These are phyloP conservation scores for Pseudanteris insignis DNA, from an alignment of 2,888 invertebrate genomes.

Conservation along the genomic window DNA sequence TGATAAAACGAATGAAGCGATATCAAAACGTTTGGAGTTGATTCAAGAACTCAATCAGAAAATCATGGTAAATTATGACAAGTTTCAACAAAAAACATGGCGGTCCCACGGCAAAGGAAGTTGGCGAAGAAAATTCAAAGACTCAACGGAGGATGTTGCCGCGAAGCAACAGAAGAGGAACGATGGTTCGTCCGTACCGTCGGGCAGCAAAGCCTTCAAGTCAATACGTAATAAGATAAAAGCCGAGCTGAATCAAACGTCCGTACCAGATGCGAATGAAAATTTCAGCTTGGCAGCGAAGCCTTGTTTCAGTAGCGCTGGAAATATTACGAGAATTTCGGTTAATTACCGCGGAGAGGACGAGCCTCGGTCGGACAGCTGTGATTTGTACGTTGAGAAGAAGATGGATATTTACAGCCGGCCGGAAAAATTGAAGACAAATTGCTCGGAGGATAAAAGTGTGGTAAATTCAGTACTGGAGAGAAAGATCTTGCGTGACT, in stretches of 20 bases:
- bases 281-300: slow-evolving; percentile 56
- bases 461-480: slow-evolving; percentile 24
- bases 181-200: slow-evolving; percentile 46
- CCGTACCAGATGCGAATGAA: slow-evolving; percentile 42
- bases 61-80: slow-evolving; percentile 60
- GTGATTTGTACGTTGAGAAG: slow-evolving; percentile 31
- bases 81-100: slow-evolving; percentile 57
- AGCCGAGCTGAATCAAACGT: not conserved
- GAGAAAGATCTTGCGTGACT: slow-evolving; percentile 54
- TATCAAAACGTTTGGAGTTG: slow-evolving; percentile 58
- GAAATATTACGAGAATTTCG: slow-evolving; percentile 33
- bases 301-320: slow-evolving; percentile 46
- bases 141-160: slow-evolving; percentile 5
- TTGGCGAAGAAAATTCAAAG: slow-evolving; percentile 15
- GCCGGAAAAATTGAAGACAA: slow-evolving; percentile 13
- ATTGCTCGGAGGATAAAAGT: slow-evolving; percentile 15
- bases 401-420: slow-evolving; percentile 32
- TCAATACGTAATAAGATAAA: slow-evolving; percentile 17
- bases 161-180: slow-evolving; percentile 37
- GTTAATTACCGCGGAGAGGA: slow-evolving; percentile 30
- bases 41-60: slow-evolving; percentile 63
- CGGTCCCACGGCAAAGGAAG: slow-evolving; percentile 39
- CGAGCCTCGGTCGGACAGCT: slow-evolving; percentile 29
- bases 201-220: slow-evolving; percentile 25
- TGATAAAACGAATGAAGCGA: slow-evolving; percentile 59